A percentile compares a stretch with the other conserved stretches of the same genome.
Evolutionary conservation across 2,888 invertebrate species (phyloP).

Genomic region (Drosophila melanosoma): DNA sequence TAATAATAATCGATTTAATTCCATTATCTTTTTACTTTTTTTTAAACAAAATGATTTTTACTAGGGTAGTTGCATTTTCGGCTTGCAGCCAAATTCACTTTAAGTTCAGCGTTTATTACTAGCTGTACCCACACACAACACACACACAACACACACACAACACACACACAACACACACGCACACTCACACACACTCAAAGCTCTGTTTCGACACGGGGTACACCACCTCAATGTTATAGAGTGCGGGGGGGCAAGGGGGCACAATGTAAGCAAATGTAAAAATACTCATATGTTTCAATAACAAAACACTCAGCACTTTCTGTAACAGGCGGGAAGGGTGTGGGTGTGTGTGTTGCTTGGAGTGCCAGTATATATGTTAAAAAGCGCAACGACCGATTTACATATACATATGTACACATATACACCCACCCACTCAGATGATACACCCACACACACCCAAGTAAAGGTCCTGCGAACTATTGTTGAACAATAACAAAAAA

Average conservation of each 20-base stretch:
- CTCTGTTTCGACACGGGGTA: constrained; percentile 13
- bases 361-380: constrained; percentile 35
- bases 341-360: background rate
- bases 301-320: constrained; percentile 78
- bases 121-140: background rate
- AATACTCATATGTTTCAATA: constrained; percentile 76
- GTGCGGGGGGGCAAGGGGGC: constrained; percentile 6
- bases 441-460: constrained; percentile 10
- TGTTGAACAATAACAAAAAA: constrained; percentile 31
- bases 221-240: constrained; percentile 26
- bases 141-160: no score
- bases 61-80: background rate
- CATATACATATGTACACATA: constrained; percentile 50
- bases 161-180: no score
- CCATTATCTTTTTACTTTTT: background rate
- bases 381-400: constrained; percentile 76
- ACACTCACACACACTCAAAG: background rate
- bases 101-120: background rate
- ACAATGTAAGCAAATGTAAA: constrained; percentile 55
- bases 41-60: background rate
- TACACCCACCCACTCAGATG: background rate
- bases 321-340: background rate
- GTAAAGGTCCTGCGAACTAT: constrained; percentile 31
- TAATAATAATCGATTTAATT: no score
- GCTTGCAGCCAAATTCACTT: background rate